Base-by-base conservation (phyloP, 2,113 vertebrate species). In the Microcebus griseorufus region DNA sequence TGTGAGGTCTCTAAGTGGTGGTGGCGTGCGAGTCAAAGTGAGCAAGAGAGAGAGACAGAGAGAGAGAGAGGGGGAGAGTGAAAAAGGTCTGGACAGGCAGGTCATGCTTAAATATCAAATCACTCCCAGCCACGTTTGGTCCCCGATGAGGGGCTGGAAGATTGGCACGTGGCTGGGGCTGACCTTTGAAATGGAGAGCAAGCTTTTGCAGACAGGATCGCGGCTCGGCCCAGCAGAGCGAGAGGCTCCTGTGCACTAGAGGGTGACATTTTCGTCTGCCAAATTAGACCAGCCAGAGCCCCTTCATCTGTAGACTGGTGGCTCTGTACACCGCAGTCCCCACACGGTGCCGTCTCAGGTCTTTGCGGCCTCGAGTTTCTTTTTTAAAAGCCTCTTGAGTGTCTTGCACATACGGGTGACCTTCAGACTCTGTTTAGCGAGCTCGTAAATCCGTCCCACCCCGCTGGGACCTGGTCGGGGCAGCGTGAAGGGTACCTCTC, bases 171-270 rank as follows among this genome's bases (percentile, higher is more conserved):
- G 51, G 60, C 20, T 23, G 81, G 45, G 34, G 37, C 51, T 93
- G 95, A 92, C 93, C 90, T 96, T 96, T 82, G 76, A 90, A 95
- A 95, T 27, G 0, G 0, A 96, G 78, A 93, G 84, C 78, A 42
- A 45, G 81, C 39, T 42, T 95, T 95, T 88, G 60, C 7, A 93
- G 86, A 73, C 32, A 62, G 72, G 81, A 78, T 76, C 89, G 88
- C 73, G 48, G 65, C 70, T 65, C 78, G 8, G 34, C 72, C 60
- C 5, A 17, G 32, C 29, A 22, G 39, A 94, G 60, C 12, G 27
- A 73, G 14, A 88, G 64, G 53, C 75, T 70, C 45, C 51, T 22
- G 12, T 87, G 90, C 67, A 16, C 62, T 58, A 14, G 69, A 81
- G 85, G 92, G 65, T 80, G 76, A 78, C 82, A 76, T 62, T 92